Evolutionary conservation across 2,888 invertebrate genomes (phyloP), one percentile per base, ranked within the genome.

Genomic region (Sarcophaga variegata): DNA sequence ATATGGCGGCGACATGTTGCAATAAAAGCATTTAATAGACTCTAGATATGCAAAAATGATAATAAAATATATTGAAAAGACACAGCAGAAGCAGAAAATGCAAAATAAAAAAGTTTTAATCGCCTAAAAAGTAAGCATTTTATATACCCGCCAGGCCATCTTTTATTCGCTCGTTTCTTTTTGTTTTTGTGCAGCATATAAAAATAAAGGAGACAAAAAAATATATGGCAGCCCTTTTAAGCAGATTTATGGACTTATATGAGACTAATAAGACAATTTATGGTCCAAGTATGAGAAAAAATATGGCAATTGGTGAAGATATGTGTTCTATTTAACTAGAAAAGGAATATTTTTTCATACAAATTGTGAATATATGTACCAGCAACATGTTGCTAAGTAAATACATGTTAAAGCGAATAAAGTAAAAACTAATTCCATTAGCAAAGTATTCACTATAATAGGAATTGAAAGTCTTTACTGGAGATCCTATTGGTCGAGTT

Each of bases 1-100:
- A 90, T 90, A 91, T 91, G 89, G 90, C 90, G 90, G 91, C 90
- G 91, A 91, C 91, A 92, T 92, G 92, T 86, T 92, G 92, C 92
- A 91, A 92, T 92, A 92, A 92, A 86, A 92, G 90, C 91, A 92
- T 92, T 91, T 92, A 92, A 92, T 92, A 91, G 91, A 92, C 91
- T 91, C 90, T 22, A 75, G 83, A 75, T 81, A 75, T 78, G 75
- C 78, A 83, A 62, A 47, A 75, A 63, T 74, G 27, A 81, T 66
- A 78, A 81, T 80, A 86, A 86, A 86, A 78, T 86, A 78, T 81
- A 86, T 83, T 86, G 78, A 71, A 45, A 78, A 69, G 45, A 74
- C 59, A 71, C 76, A 70, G 22, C 5, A 72, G 62, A 67, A 17
- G 20, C 27, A 54, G 3, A n/a, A 45, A 27, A 45, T 60, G 25